Evolutionary conservation across 2,797 vertebrate species (phyloP), one percentile per base, ranked within the genome.

Genomic region (Tenualosa ilisha): DNA sequence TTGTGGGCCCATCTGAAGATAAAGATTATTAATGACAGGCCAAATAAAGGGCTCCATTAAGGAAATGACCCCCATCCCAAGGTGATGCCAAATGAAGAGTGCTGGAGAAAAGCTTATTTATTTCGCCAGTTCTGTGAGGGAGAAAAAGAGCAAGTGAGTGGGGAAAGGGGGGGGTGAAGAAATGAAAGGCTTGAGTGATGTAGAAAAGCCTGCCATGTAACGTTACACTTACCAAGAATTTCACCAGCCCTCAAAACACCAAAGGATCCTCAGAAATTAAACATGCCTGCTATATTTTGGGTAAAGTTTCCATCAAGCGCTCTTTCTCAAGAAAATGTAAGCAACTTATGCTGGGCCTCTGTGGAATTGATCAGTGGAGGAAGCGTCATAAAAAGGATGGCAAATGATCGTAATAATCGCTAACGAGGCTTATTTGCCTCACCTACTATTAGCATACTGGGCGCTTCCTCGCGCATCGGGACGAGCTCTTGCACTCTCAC

Each of bases 221-320:
- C 81, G 86, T 87, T 87, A 89, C 87, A 86, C 87, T 91, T 88
- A 89, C 86, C 87, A 59, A 88, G 89, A 89, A 89, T 87, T 91
- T 85, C 85, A 81, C 86, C 84, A 86, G 89, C 40, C 40, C 90
- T 86, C 37, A 68, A 86, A 84, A 89, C 90, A 90, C 90, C 86
- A 88, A 89, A 89, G 86, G 79, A 79, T 79, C 72, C 72, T 46
- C 17, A 79, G 13, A 46, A 79, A 79, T 79, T 46, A 79, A 79
- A 46, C 40, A 22, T 46, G 72, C 72, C 40, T 20, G 72, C 72
- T 79, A 46, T 79, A 79, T 79, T 79, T 79, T 79, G 15, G 15
- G 72, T 20, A 40, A 79, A 79, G 17, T 40, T 75, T 75, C 17
- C 7, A 12, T 68, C 50, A 12, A 51, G 50, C 15, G 40, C 40